Base-by-base conservation (phyloP, 2,888 invertebrate species). In the Oligia strigilis region DNA sequence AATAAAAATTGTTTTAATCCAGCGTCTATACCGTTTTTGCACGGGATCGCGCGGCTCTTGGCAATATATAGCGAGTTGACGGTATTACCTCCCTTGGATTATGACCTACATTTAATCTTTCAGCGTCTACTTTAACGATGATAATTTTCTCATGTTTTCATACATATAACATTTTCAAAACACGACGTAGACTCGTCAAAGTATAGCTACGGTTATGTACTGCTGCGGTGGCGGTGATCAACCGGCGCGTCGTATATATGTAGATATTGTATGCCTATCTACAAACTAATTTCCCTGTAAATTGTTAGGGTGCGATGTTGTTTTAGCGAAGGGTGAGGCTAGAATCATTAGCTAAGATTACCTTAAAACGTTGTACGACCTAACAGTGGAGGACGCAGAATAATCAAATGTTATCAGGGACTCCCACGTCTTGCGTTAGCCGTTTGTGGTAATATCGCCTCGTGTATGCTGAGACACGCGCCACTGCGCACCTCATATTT, bases 321-420 rank as follows among this genome's bases (percentile, higher is more conserved):
- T 92, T 92, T 92, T 87, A 93, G 91, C 86, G 91, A 91, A 92
- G 92, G 93, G 92, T 90, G 90, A 90, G 89, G 86, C 90, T 91
- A 90, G 88, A 90, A 92, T 92, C 91, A 93, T 94, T 94, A 94
- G 91, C 90, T 87, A 89, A 93, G 93, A 94, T 94, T 93, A 91
- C 92, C 92, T 91, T 92, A 90, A 92, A 92, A 91, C 89, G 90
- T 86, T 89, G 84, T 85, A 87, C 86, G 78, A 85, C 86, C 86
- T 90, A 88, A 87, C 86, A 88, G 79, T 88, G 80, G 77, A 88
- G 92, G 90, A 89, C 83, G 91, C 89, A 87, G 92, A 92, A 92
- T 94, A 94, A 94, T 95, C 93, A 94, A 94, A 94, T 94, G 93
- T 95, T 95, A 95, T 94, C 94, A 93, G 85, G 84, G 89, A 85